Evolutionary conservation across 2,113 vertebrate genomes (phyloP).

Genomic region (Baryphthengus martii): DNA sequence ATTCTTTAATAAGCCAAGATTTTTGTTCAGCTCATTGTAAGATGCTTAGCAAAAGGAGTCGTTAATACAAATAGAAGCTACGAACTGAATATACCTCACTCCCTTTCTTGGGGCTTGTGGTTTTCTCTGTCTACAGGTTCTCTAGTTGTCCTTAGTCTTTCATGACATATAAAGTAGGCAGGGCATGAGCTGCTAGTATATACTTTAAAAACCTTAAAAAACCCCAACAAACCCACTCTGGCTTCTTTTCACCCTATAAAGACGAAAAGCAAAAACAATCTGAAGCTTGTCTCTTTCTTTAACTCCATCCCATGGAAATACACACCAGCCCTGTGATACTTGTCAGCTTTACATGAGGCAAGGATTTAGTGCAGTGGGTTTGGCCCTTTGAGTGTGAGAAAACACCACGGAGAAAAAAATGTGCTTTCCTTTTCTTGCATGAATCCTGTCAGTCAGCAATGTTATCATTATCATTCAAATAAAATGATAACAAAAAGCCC

Average conservation of each 20-base stretch:
- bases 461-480: slow-evolving; percentile 2
- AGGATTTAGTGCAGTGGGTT: background rate
- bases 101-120: background rate
- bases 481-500: slow-evolving; percentile 4
- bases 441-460: slow-evolving; percentile 28
- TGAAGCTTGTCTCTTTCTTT: background rate
- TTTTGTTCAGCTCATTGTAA: background rate
- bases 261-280: background rate
- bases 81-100: background rate
- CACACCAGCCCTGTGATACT: background rate
- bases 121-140: background rate
- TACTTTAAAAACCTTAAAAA: background rate
- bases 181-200: background rate
- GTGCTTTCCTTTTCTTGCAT: background rate
- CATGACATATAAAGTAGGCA: background rate
- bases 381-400: background rate
- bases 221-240: background rate
- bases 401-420: background rate
- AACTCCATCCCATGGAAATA: background rate
- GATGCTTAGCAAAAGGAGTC: background rate
- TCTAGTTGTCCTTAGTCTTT: background rate
- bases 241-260: background rate
- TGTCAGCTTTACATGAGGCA: background rate
- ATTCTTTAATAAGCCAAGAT: background rate
- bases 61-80: background rate